These are phyloP conservation scores for Zosterops hypoxanthus DNA, from an alignment of 2,113 vertebrate genomes.

Conservation along the genomic window DNA sequence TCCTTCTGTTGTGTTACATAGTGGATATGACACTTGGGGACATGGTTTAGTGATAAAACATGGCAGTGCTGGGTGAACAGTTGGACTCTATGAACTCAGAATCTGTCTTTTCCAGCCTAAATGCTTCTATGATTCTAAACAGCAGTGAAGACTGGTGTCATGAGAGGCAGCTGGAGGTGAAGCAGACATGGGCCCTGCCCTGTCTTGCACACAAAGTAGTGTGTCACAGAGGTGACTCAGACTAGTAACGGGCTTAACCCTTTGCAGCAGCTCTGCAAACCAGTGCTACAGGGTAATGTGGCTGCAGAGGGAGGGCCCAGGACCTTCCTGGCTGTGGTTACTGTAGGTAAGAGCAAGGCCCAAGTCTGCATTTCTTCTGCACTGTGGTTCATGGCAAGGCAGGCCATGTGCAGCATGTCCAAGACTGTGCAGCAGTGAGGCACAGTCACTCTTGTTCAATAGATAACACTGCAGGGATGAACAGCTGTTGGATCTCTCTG, in stretches of 20 bases:
- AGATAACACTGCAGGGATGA: not conserved
- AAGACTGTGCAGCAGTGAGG: rapidly evolving
- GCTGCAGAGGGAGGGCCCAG: not conserved
- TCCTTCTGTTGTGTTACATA: not conserved
- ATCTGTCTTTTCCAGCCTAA: not conserved
- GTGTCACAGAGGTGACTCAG: not conserved
- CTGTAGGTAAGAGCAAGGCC: not conserved
- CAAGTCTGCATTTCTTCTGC: not conserved
- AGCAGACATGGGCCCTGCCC: rapidly evolving
- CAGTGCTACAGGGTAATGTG: not conserved
- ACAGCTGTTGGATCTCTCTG: not conserved
- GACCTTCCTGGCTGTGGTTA: not conserved
- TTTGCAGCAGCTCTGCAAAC: not conserved
- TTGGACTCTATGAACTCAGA: not conserved
- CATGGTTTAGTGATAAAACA: not conserved
- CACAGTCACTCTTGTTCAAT: rapidly evolving
- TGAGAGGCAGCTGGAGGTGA: not conserved
- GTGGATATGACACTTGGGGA: not conserved
- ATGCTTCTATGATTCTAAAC: not conserved
- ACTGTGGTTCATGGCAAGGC: rapidly evolving
- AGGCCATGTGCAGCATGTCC: no score
- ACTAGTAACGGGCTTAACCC: not conserved
- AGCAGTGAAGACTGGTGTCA: rapidly evolving
- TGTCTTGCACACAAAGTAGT: not conserved
- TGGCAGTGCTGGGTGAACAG: not conserved